Evolutionary conservation across 2,113 vertebrate genomes (phyloP), one percentile per base, ranked within the genome.

Genomic region (Calidris pygmaea): DNA sequence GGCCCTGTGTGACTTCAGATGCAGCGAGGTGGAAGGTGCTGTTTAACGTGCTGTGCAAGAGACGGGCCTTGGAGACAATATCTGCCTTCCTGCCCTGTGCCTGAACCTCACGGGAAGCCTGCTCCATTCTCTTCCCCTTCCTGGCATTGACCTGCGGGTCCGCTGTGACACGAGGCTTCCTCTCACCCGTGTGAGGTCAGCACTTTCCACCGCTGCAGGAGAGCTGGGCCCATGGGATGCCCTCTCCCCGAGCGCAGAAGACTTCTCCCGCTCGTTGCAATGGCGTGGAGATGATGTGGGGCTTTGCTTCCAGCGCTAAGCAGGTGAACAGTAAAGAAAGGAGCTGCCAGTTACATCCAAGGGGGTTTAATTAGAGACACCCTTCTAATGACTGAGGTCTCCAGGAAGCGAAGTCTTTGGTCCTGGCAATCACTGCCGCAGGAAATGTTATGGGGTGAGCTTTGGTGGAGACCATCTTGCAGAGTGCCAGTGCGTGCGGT

Each of bases 401-500:
- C 35, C 17, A 9, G 66, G 70, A 62, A 60, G 48, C 58, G 11
- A 24, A 65, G 14, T 9, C 41, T 58, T 76, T 7, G 85, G 45
- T 87, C 48, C 41, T 10, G 2, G 55, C 34, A 55, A 8, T 63
- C 22, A 0, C 34, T 71, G 68, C 59, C 55, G 59, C 73, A 58
- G 62, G 74, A 70, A 21, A 8, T 0, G 0, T 21, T 47, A 32
- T 21, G 47, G 24, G 55, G n/a, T 63, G 80, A 27, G 52, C 10
- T 68, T 59, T 81, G 48, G 32, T 72, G 74, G 77, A 20, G 59
- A 8, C 50, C 9, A 5, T 3, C 1, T 8, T 62, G 47, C 63
- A 55, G 52, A 39, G 50, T 13, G 5, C 26, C 37, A 41, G 6
- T 62, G 52, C 0, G 1, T 24, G 0, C 0, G 0, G 39, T 37